phyloP scores from a whole-genome alignment of 2,888 invertebrate species.

The Rotaria magnacalcarata region DNA sequence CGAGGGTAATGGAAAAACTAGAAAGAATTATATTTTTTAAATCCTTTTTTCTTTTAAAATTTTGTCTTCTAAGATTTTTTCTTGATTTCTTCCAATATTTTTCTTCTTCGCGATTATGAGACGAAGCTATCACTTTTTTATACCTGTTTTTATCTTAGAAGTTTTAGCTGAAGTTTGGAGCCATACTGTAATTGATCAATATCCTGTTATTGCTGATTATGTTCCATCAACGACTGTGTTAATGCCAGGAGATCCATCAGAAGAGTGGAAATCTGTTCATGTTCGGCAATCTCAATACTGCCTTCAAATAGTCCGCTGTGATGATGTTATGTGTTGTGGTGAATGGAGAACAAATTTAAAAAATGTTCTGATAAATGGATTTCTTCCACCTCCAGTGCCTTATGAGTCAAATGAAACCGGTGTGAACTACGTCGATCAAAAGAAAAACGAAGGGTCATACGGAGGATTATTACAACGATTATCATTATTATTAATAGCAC shows the following conservation, averaged over 20 bases:
- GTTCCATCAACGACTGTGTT: neutral
- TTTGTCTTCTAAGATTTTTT: no score
- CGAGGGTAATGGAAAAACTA: no score
- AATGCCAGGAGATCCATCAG: neutral
- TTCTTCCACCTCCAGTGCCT: neutral
- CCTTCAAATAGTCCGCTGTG: neutral
- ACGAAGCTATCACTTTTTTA: no score
- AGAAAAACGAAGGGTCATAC: no score
- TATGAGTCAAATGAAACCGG: no score
- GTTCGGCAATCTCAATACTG: neutral
- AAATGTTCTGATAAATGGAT: neutral
- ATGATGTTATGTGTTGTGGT: neutral
- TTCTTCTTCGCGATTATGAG: no score
- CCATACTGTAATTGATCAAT: conserved; percentile 50
- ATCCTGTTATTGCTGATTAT: conserved; percentile 43
- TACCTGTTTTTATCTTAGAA: conserved; percentile 44
- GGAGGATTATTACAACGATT: no score
- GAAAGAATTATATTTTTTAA: no score
- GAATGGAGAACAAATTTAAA: neutral
- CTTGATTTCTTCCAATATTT: no score
- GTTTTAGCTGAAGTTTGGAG: conserved; percentile 54
- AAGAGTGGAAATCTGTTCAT: neutral
- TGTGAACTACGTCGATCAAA: no score
- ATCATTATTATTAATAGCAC: no score
- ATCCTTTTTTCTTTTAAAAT: no score